Conservation (phyloP, 2,113 vertebrate genomes). For the Campylorhamphus procurvoides region DNA sequence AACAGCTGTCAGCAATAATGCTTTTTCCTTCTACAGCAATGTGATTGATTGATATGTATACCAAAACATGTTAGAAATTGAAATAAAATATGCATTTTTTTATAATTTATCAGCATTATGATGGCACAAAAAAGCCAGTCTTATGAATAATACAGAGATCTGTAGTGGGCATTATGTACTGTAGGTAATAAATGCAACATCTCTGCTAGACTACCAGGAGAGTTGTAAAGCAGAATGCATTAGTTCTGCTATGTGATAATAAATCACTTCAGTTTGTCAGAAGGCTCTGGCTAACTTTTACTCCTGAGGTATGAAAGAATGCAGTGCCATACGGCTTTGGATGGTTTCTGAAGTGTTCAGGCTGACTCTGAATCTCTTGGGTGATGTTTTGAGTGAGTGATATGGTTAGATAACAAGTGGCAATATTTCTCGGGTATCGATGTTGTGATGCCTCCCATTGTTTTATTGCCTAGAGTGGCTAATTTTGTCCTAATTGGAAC, state of each 20-base stretch:
- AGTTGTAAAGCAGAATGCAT: slow-evolving; percentile 86
- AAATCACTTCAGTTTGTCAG: slow-evolving; percentile 87
- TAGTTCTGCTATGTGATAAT: slow-evolving; percentile 86
- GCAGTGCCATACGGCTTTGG: slow-evolving; percentile 75
- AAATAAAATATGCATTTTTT: slow-evolving; percentile 88
- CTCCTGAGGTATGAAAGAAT: slow-evolving; percentile 78
- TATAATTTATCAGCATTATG: slow-evolving; percentile 84
- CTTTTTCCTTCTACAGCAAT: slow-evolving; percentile 52
- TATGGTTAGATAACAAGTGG: slow-evolving; percentile 86
- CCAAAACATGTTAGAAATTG: slow-evolving; percentile 86
- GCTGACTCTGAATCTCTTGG: slow-evolving; percentile 76
- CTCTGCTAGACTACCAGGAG: slow-evolving; percentile 82
- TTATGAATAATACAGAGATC: slow-evolving; percentile 94
- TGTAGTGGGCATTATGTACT: slow-evolving; percentile 80
- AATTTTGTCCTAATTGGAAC: slow-evolving; percentile 86
- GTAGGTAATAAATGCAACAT: slow-evolving; percentile 86
- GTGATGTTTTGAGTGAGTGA: slow-evolving; percentile 83
- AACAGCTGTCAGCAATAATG: slow-evolving; percentile 66
- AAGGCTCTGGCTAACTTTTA: slow-evolving; percentile 77
- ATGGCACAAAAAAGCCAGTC: slow-evolving; percentile 84
- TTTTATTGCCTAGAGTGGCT: slow-evolving; percentile 82
- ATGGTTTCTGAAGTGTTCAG: slow-evolving; percentile 81
- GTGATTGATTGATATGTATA: slow-evolving; percentile 81
- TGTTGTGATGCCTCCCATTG: slow-evolving; percentile 77
- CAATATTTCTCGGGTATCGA: slow-evolving; percentile 82